Evolutionary conservation across 2,797 vertebrate genomes (phyloP).

Genomic region (Glossophaga mutica): DNA sequence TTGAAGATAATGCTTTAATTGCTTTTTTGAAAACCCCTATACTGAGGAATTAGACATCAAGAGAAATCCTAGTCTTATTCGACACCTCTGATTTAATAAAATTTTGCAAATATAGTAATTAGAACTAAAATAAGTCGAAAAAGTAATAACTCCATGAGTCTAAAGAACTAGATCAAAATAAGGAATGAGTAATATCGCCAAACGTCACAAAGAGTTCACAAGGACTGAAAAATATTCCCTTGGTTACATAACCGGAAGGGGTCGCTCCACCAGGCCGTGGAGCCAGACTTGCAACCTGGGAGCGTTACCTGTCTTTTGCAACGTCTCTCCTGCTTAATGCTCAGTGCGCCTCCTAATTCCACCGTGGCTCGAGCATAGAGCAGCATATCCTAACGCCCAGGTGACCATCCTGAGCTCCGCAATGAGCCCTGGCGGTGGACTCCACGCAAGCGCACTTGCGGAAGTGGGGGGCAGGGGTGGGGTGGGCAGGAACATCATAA

Average conservation of each 20-base stretch:
- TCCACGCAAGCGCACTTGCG: too few relatives aligned
- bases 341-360: not conserved
- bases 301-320: not conserved
- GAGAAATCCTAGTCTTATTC: not conserved
- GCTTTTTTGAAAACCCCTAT: not conserved
- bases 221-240: not conserved
- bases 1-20: not conserved
- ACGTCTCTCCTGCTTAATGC: not conserved
- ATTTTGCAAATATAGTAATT: not conserved
- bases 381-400: not conserved
- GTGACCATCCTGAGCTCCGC: not conserved
- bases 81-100: not conserved
- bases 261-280: not conserved
- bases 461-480: not conserved
- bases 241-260: not conserved
- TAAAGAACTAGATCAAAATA: not conserved
- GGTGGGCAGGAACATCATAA: not conserved
- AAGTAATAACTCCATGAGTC: not conserved
- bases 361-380: not conserved
- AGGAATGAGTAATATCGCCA: not conserved
- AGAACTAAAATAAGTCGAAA: not conserved
- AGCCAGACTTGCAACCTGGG: not conserved
- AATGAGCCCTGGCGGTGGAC: rapidly evolving
- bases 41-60: not conserved
- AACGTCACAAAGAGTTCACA: not conserved